Base-by-base conservation (phyloP, 1,140 invertebrate genomes). In the Euura lappo region DNA sequence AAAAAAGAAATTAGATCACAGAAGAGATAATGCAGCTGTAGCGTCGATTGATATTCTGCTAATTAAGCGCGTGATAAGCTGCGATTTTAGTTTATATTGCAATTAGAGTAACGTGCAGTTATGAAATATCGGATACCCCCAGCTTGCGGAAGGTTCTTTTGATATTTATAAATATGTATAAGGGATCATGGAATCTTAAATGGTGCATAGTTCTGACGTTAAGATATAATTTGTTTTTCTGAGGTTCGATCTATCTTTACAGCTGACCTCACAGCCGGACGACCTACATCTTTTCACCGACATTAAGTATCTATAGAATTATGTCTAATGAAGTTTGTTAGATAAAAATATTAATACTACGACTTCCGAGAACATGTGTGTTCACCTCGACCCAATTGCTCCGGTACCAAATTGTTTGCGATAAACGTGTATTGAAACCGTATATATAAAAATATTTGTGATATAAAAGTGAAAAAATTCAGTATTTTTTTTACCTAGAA, bases 221-320 rank as follows among this genome's bases (percentile, higher is more conserved):
- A 3, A 60, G 51, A 60, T 60, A 3, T 11, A 60, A 28, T 68
- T 10, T 68, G 43, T 68, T 68, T 68, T 10, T 68, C 44, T 44
- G 11, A 3, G 42, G 28, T 68, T 68, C 66, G 42, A 44, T 75
- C 72, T 73, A 75, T 77, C 78, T 74, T 72, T 79, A 79, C 70
- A 74, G 72, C 72, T 75, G 74, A 80, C 73, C 73, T 79, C 76
- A 78, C 78, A 77, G 75, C n/a, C 75, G 70, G 42, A 44, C 42
- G 82, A 81, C 78, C 82, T 81, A 83, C 79, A 81, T 82, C 73
- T 76, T 66, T 68, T n/a, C 69, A 65, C 8, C 51, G 13, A 60
- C 51, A 60, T 60, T 60, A n/a, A 60, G 13, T 60, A 60, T 60
- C 51, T 60, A 6, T n/a, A 60, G 51, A 3, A 60, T 60, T 6